Conservation (phyloP, 2,113 vertebrate species). For the Peucedramus taeniatus region DNA sequence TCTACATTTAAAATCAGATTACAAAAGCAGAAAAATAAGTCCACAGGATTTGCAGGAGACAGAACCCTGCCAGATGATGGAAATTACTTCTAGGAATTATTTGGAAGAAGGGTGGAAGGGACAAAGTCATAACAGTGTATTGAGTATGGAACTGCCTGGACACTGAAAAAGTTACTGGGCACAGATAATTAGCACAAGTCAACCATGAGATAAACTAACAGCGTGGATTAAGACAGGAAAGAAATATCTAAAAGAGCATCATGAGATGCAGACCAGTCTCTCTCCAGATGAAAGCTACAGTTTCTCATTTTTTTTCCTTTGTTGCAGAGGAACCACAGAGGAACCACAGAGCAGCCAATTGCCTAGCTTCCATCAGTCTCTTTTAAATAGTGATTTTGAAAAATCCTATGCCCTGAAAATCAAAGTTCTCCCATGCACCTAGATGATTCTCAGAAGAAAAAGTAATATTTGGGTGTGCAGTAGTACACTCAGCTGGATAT, state of each 20-base stretch:
- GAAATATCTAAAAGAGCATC: not conserved
- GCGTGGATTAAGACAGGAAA: not conserved
- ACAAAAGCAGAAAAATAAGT: not conserved
- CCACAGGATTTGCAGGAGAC: not conserved
- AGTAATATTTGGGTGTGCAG: not conserved
- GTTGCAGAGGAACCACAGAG: not conserved
- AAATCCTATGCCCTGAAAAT: not conserved
- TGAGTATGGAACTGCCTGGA: not conserved
- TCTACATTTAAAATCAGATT: not conserved
- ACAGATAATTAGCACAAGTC: not conserved
- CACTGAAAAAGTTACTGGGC: not conserved
- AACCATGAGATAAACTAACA: not conserved
- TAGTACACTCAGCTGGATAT: not conserved
- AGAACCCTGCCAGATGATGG: not conserved
- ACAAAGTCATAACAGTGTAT: not conserved
- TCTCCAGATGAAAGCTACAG: not conserved
- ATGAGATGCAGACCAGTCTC: not conserved
- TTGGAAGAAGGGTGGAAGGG: not conserved
- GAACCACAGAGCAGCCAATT: not conserved
- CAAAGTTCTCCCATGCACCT: not conserved
- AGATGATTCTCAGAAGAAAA: not conserved
- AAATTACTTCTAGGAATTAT: not conserved
- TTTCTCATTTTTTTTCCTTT: not conserved
- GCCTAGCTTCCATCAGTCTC: not conserved
- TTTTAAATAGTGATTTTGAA: not conserved